Percentiles rank a stretch among this genome's conserved stretches.
phyloP scores from a whole-genome alignment of 2,113 vertebrate genomes.

The Athene noctua region DNA sequence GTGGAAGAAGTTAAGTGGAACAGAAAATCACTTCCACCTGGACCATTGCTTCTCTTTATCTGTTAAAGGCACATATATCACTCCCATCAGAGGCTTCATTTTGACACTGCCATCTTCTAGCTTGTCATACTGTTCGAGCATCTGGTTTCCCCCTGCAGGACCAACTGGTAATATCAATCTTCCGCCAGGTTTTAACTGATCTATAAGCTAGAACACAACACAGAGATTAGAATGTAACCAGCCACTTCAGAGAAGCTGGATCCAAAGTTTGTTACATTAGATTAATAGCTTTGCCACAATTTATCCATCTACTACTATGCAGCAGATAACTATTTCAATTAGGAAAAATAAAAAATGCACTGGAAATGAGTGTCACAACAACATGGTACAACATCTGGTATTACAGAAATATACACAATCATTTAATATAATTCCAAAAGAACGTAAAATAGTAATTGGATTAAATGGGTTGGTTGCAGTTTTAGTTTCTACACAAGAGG shows the following conservation, averaged over 20 bases:
- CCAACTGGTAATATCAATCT: conserved; percentile 96
- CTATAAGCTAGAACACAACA: conserved; percentile 86
- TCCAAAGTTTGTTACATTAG: conserved; percentile 7
- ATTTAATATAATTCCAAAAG: background rate
- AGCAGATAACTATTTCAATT: background rate
- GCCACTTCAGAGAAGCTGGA: conserved; percentile 9
- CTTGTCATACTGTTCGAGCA: conserved; percentile 99
- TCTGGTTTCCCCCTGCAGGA: conserved; percentile 97
- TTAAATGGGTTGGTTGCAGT: background rate
- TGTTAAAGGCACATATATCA: conserved; percentile 99
- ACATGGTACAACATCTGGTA: background rate
- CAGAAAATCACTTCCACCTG: conserved; percentile 99
- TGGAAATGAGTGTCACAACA: background rate
- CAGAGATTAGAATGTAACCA: conserved; percentile 51
- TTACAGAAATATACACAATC: background rate
- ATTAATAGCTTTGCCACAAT: background rate
- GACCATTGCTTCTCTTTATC: conserved; percentile 99
- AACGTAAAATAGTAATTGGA: background rate
- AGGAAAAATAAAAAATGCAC: background rate
- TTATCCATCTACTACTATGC: background rate
- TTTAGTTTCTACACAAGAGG: background rate
- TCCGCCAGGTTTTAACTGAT: conserved; percentile 97
- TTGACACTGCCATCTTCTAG: conserved; percentile 96
- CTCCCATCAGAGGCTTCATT: conserved; percentile 99
- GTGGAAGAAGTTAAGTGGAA: conserved; percentile 86